phyloP scores from a whole-genome alignment of 2,888 invertebrate genomes.

The Apamea anceps region DNA sequence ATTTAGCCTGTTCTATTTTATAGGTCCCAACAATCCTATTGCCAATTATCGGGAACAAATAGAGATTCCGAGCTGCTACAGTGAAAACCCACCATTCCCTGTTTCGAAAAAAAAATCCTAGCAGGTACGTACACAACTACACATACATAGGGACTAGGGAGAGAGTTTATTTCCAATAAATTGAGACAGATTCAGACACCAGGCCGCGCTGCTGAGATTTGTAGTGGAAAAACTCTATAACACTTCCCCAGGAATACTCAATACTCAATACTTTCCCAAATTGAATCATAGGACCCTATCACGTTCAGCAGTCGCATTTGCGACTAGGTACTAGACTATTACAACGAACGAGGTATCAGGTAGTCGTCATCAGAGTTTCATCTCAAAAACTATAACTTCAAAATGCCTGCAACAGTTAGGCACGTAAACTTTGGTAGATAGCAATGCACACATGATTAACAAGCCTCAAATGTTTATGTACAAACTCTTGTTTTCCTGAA shows the following conservation, averaged over 20 bases:
- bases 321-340: neutral
- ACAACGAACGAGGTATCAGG: neutral
- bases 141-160: neutral
- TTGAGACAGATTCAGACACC: neutral
- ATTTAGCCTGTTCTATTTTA: neutral
- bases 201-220: neutral
- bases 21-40: neutral
- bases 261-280: no score
- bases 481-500: slow-evolving; percentile 34
- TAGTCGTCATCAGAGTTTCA: neutral
- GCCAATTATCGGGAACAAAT: neutral
- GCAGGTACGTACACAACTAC: neutral
- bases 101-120: neutral
- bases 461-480: slow-evolving; percentile 49
- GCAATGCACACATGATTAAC: slow-evolving; percentile 6
- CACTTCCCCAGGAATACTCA: neutral
- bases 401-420: neutral
- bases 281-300: neutral
- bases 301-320: neutral
- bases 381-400: neutral
- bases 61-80: no score
- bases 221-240: neutral
- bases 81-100: neutral
- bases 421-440: slow-evolving; percentile 25
- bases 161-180: neutral